Conservation (phyloP, 2,888 invertebrate species). For the Philonicus albiceps region DNA sequence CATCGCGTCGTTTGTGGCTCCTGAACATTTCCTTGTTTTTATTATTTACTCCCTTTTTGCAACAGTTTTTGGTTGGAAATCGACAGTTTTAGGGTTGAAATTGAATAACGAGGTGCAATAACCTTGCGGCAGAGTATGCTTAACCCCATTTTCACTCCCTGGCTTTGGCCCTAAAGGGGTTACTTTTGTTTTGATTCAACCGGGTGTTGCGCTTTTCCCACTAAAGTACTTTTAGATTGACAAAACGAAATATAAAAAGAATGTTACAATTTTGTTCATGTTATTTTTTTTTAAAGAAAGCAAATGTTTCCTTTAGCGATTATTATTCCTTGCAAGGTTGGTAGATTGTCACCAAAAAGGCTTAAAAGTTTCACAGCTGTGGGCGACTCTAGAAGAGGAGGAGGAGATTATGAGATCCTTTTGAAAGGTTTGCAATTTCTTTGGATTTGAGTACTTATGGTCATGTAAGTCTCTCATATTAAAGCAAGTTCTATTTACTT, state of each 20-base stretch:
- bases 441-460: not conserved
- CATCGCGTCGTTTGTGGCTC: not conserved
- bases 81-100: constrained; percentile 32
- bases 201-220: not conserved
- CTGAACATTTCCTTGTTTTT: not conserved
- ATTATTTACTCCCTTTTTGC: constrained; percentile 1
- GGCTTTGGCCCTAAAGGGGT: not conserved
- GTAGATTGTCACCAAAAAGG: not conserved
- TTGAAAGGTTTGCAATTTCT: not conserved
- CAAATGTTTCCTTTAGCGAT: not conserved
- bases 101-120: constrained; percentile 15
- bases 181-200: not conserved
- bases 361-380: not conserved
- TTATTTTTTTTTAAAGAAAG: not conserved
- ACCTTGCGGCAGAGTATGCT: not conserved
- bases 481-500: not conserved
- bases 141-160: not conserved
- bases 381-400: not conserved
- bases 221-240: not conserved
- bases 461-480: not conserved
- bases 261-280: not conserved
- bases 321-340: not conserved
- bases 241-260: not conserved
- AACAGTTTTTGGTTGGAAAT: constrained; percentile 20
- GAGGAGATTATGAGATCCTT: not conserved